Base-by-base conservation (phyloP, 2,113 vertebrate genomes). In the Carassius gibelio region DNA sequence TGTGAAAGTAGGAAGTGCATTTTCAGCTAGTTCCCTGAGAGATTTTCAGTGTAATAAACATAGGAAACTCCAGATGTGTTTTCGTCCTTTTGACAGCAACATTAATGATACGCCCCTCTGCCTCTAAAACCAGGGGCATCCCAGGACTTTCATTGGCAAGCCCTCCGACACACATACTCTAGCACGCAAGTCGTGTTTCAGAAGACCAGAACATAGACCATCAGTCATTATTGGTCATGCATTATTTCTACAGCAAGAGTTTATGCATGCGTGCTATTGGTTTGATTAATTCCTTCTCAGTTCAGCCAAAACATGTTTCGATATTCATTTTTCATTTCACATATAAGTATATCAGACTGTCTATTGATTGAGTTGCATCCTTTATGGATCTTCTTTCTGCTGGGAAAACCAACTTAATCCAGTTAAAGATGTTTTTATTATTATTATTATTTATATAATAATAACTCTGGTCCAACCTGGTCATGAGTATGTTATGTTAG, bases 21-120 rank as follows among this genome's bases (percentile, higher is more conserved):
- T 84, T 82, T 74, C 75, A 83, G 55, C 48, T 75, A 38, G 82
- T 78, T 76, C 66, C 80, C 68, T 19, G 81, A 84, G 78, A 88
- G 91, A 90, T 90, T 90, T 88, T 90, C 87, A 90, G 83, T 86
- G 75, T 87, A 89, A 91, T 92, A 94, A 93, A 94, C 92, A 92
- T 87, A 93, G 93, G 93, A 93, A 93, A 87, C 84, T 82, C 85
- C 89, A 89, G 88, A 85, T 87, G 90, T 86, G 84, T 91, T 93
- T 94, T 92, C 93, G 91, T 87, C 84, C 86, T 89, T 42, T 42
- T 42, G 42, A 42, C 42, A 42, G 42, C 42, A 23, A 83, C 83
- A 85, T 72, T 62, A 52, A 76, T 68, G 83, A 66, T 57, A 69
- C 85, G 89, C 86, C 62, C 87, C 75, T 88, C 26, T 89, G 69